Evolutionary conservation across 1,140 invertebrate species (phyloP), one percentile per base, ranked within the genome.

Genomic region (Saccostrea cuccullata): DNA sequence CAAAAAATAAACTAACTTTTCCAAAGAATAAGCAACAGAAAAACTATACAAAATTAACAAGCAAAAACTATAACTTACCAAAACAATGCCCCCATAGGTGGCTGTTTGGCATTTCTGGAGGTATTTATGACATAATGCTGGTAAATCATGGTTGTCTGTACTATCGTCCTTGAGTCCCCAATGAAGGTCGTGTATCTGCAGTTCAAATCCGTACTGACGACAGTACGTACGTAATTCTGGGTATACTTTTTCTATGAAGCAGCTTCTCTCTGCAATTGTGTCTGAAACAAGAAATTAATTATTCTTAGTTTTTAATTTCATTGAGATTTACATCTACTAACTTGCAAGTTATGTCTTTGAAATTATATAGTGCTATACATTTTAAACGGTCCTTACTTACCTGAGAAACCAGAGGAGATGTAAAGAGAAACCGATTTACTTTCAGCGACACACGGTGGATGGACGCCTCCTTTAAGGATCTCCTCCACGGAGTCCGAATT

Each of bases 91-190:
- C 0, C 98, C 98, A 97, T 98, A 98, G 0, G 98, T 98, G 0
- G 99, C 95, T 17, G 98, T 96, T 94, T 99, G 98, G 94, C 98
- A 99, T 94, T 98, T 98, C 94, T 98, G 97, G 89, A 99, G 98
- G 95, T 98, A 98, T 89, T 97, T 96, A 97, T 99, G 98, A 93
- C 98, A 99, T 0, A 99, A 96, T 93, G 99, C 98, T 0, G 98
- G 99, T 2, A 98, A 98, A 97, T 98, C 98, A 95, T 99, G 98
- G 96, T 99, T 98, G 94, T 99, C 98, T 0, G 98, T 98, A 0
- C 98, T 97, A 95, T 98, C 98, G 93, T 99, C 98, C 82, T 94
- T 91, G 5, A 96, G 92, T 55, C 98, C 98, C 98, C 99, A 99
- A 94, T 98, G 96, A 98, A 99, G 99, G 95, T 99, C 99, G 36